phyloP scores from a whole-genome alignment of 1,140 invertebrate species.

The Camponotus pennsylvanicus region DNA sequence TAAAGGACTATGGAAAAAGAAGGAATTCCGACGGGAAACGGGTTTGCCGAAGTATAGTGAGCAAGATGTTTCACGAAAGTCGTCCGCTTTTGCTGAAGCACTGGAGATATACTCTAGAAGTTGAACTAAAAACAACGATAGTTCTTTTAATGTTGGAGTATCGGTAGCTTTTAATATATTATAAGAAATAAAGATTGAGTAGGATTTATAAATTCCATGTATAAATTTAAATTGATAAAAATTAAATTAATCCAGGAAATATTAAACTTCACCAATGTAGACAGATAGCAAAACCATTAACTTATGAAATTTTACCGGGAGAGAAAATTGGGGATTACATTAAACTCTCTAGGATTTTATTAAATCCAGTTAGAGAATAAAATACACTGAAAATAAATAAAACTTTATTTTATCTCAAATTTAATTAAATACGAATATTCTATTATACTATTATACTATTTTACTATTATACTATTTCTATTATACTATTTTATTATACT shows the following conservation, averaged over 20 bases:
- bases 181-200: not conserved
- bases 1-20: constrained; percentile 38
- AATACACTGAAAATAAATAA: constrained; percentile 1
- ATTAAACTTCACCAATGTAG: not conserved
- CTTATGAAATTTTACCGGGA: constrained; percentile 4
- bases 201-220: not conserved
- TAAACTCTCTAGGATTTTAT: not conserved
- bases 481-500: no score
- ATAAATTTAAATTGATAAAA: not conserved
- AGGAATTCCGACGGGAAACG: constrained; percentile 38
- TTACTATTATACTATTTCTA: no score
- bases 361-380: constrained; percentile 8
- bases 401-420: not conserved
- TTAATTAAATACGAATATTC: constrained; percentile 4
- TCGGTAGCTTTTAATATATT: not conserved
- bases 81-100: constrained; percentile 9
- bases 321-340: not conserved
- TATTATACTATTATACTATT: no score
- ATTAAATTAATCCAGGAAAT: not conserved
- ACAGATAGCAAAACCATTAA: not conserved
- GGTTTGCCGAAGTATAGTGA: constrained; percentile 13
- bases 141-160: not conserved
- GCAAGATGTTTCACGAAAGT: constrained; percentile 46
- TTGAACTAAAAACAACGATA: not conserved
- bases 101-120: not conserved